phyloP scores from a whole-genome alignment of 2,113 vertebrate species.

The Hyperoodon ampullatus region DNA sequence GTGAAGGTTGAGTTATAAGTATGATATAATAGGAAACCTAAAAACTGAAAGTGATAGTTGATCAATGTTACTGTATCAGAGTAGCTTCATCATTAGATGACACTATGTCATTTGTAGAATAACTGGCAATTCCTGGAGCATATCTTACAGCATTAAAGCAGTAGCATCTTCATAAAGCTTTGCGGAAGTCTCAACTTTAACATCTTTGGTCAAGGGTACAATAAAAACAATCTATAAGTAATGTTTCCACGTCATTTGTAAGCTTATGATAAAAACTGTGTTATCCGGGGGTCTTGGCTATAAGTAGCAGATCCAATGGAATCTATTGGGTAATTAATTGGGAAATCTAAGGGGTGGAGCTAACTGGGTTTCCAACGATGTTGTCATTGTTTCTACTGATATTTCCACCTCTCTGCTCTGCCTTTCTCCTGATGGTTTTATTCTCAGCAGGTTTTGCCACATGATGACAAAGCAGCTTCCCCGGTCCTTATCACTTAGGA shows the following conservation, averaged over 20 bases:
- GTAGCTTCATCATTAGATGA: neutral
- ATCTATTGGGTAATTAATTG: neutral
- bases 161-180: neutral
- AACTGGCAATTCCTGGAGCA: neutral
- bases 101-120: neutral
- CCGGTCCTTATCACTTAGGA: neutral
- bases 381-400: neutral
- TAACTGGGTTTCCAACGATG: neutral
- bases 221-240: neutral
- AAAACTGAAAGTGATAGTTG: slow-evolving; percentile 3
- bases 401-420: neutral
- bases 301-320: neutral
- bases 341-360: neutral
- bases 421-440: slow-evolving; percentile 21
- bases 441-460: neutral
- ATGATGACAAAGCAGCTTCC: neutral
- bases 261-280: neutral
- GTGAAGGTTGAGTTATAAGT: neutral
- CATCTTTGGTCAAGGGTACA: neutral
- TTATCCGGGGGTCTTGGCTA: neutral
- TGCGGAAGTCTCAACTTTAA: slow-evolving; percentile 11
- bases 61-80: neutral
- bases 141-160: neutral
- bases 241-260: slow-evolving; percentile 16
- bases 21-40: neutral